These are phyloP conservation scores for Nilaparvata lugens DNA, from an alignment of 1,140 invertebrate genomes.

Conservation along the genomic window DNA sequence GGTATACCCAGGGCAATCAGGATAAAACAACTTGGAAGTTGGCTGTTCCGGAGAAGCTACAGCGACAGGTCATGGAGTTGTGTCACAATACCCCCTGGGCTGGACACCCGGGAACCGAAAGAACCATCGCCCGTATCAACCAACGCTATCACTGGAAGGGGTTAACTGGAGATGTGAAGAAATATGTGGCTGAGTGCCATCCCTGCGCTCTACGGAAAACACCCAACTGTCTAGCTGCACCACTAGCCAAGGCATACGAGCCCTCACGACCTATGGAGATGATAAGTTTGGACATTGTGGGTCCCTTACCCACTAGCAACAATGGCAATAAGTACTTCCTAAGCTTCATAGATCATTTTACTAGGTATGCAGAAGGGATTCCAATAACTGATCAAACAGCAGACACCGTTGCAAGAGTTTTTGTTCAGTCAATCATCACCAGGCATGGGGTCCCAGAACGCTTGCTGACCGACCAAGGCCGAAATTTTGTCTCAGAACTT, in stretches of 20 bases:
- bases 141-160: no score
- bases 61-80: no score
- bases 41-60: no score
- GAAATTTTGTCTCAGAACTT: constrained; percentile 19
- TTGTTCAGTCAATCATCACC: constrained; percentile 23
- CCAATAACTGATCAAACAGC: constrained; percentile 26
- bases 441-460: constrained; percentile 23
- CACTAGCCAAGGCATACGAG: neutral
- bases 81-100: no score
- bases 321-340: constrained; percentile 27
- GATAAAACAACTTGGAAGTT: no score
- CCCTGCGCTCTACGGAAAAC: no score
- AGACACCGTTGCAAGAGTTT: constrained; percentile 19
- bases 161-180: no score
- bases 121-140: no score
- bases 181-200: no score
- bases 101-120: no score
- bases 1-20: no score
- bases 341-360: constrained; percentile 27
- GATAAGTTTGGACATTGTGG: constrained; percentile 16
- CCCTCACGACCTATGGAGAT: neutral
- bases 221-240: no score
- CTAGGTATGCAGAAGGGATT: constrained; percentile 26
- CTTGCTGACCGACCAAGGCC: constrained; percentile 25
- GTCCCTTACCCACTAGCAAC: constrained; percentile 22